Evolutionary conservation across 2,113 vertebrate species (phyloP).

Genomic region (Cinclus cinclus): DNA sequence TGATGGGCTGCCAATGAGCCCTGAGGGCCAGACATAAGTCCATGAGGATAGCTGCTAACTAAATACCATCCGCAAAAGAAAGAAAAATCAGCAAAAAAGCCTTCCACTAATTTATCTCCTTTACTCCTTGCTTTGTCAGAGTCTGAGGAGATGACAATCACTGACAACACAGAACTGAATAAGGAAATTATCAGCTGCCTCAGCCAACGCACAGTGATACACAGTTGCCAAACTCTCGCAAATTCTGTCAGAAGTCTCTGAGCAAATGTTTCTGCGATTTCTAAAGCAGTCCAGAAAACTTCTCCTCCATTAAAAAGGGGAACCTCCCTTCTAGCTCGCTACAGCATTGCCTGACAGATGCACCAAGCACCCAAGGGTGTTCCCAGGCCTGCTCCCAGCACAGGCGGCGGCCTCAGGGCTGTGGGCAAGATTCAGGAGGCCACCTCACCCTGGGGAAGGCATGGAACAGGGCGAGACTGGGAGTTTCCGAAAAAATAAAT

Average conservation of each 20-base stretch:
- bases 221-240: slow-evolving; percentile 56
- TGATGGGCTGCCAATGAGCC: neutral
- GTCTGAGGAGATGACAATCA: slow-evolving; percentile 12
- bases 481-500: too few relatives aligned
- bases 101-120: neutral
- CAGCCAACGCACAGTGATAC: slow-evolving; percentile 44
- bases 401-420: rapidly evolving
- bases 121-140: slow-evolving; percentile 21
- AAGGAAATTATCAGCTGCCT: slow-evolving; percentile 29
- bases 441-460: neutral
- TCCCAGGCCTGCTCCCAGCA: neutral
- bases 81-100: neutral
- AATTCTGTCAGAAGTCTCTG: neutral
- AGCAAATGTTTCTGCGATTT: neutral
- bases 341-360: rapidly evolving
- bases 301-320: neutral
- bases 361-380: rapidly evolving
- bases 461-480: rapidly evolving
- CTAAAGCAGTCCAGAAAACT: neutral
- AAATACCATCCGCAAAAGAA: neutral
- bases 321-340: neutral
- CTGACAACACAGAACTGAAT: slow-evolving; percentile 2
- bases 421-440: rapidly evolving
- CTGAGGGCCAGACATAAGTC: neutral
- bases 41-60: rapidly evolving